Evolutionary conservation across 2,113 vertebrate species (phyloP).

Genomic region (Nesogale talazaci): DNA sequence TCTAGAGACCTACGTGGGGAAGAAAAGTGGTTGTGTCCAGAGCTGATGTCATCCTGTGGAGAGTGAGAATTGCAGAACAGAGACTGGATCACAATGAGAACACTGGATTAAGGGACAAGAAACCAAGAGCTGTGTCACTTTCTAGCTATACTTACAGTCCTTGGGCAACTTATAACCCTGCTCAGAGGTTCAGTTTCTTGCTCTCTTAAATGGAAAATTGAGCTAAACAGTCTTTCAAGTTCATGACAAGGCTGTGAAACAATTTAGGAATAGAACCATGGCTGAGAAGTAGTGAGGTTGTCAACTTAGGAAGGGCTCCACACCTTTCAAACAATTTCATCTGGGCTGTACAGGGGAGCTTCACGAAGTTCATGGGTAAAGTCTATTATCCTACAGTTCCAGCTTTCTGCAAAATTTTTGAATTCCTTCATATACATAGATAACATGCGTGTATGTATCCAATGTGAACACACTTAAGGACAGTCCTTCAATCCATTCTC

Average conservation of each 20-base stretch:
- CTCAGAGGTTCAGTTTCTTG: background rate
- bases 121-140: background rate
- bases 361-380: too few species aligned
- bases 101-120: background rate
- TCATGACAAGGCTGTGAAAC: background rate
- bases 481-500: background rate
- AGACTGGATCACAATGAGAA: background rate
- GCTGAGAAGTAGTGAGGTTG: background rate
- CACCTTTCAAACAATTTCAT: background rate
- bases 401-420: too few species aligned
- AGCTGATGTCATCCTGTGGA: background rate
- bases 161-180: background rate
- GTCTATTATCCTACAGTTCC: too few species aligned
- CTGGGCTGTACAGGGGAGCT: too few species aligned
- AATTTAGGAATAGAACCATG: background rate
- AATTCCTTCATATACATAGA: too few species aligned
- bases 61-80: background rate
- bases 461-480: background rate
- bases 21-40: background rate
- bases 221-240: background rate
- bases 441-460: background rate
- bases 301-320: background rate
- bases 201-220: background rate
- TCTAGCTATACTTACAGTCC: background rate
- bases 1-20: background rate